Conservation (phyloP, 2,113 vertebrate species). For the Lasiurus borealis region DNA sequence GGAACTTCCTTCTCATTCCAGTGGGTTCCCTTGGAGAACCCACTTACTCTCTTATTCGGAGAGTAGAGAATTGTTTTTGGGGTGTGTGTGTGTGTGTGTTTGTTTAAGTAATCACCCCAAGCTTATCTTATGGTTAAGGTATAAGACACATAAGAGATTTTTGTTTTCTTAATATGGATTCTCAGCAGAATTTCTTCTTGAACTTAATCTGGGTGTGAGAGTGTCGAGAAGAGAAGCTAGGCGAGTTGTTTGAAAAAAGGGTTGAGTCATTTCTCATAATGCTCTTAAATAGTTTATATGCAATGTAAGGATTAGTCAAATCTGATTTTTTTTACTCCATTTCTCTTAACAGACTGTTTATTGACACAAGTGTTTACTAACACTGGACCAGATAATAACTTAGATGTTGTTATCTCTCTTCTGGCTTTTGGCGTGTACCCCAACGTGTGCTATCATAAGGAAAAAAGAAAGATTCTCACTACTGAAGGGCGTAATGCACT, state of each 20-base stretch:
- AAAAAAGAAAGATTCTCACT: constrained; percentile 97
- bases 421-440: constrained; percentile 96
- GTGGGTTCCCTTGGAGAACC: background rate
- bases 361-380: constrained; percentile 95
- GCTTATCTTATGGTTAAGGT: background rate
- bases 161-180: background rate
- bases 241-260: background rate
- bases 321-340: constrained; percentile 46
- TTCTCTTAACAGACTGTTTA: constrained; percentile 90
- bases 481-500: constrained; percentile 97
- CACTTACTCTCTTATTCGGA: background rate
- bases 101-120: background rate
- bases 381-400: constrained; percentile 94
- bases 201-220: background rate
- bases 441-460: constrained; percentile 98
- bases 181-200: background rate
- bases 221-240: background rate
- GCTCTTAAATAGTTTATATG: constrained; percentile 45
- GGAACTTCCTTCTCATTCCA: background rate
- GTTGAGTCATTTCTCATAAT: background rate
- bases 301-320: background rate
- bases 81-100: too few relatives aligned
- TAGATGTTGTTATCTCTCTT: constrained; percentile 97
- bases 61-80: background rate
- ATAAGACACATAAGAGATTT: background rate